A percentile compares a stretch with the other conserved stretches of the same genome.
Conservation (phyloP, 2,888 invertebrate species). For the Luffia ferchaultella region DNA sequence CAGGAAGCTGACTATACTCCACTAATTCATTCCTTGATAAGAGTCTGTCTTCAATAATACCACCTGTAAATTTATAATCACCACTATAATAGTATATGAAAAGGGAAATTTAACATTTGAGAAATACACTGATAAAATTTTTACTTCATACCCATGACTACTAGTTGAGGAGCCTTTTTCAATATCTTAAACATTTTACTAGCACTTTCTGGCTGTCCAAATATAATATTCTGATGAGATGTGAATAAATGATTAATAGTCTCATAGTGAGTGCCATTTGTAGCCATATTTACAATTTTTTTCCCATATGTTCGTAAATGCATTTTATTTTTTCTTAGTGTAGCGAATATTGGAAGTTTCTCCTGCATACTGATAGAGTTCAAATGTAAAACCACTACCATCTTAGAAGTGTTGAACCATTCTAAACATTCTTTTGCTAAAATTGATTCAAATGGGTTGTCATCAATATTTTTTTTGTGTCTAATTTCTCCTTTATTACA, state of each 20-base stretch:
- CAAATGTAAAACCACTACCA: constrained; percentile 75
- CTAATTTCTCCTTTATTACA: constrained; percentile 46
- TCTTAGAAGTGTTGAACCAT: constrained; percentile 74
- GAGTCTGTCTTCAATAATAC: constrained; percentile 74
- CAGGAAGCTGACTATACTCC: constrained; percentile 71
- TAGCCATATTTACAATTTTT: constrained; percentile 71
- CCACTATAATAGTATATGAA: neutral
- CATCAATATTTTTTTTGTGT: constrained; percentile 30
- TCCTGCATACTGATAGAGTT: constrained; percentile 76
- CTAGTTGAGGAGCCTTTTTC: constrained; percentile 75
- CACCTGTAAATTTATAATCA: constrained; percentile 56
- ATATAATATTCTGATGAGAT: constrained; percentile 72
- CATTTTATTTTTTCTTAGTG: constrained; percentile 73
- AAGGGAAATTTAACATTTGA: no score
- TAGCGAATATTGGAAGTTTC: constrained; percentile 68
- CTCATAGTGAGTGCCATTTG: constrained; percentile 73
- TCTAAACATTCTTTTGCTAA: constrained; percentile 75
- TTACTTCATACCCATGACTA: constrained; percentile 69
- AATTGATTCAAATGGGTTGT: constrained; percentile 77
- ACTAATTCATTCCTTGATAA: constrained; percentile 74
- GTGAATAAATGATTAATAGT: constrained; percentile 70
- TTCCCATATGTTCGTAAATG: constrained; percentile 72
- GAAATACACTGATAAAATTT: constrained; percentile 6
- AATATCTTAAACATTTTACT: constrained; percentile 69
- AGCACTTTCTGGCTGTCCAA: constrained; percentile 72